These are phyloP conservation scores for Schizopygopsis malacanthus DNA, from an alignment of 2,797 vertebrate species.

Conservation along the genomic window DNA sequence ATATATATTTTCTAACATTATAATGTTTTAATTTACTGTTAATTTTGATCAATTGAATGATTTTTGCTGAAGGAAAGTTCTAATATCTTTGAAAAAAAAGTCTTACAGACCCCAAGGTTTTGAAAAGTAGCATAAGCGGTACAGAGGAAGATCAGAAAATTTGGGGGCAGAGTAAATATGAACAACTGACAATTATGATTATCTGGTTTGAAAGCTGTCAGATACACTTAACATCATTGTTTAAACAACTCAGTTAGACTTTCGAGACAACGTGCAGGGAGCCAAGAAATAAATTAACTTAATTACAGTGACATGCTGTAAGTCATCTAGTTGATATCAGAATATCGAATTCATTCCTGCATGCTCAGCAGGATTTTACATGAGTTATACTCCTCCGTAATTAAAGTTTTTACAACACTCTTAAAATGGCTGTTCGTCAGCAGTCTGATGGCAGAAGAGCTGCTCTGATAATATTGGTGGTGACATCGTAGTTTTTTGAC, in stretches of 20 bases:
- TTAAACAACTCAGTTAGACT: slow-evolving; percentile 2
- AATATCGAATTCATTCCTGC: background rate
- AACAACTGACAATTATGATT: background rate
- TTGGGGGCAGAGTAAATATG: background rate
- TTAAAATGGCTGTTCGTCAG: slow-evolving; percentile 1
- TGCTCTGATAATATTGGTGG: background rate
- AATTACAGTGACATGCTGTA: slow-evolving; percentile 29
- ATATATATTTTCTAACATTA: background rate
- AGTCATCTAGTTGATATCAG: slow-evolving; percentile 6
- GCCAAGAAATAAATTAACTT: slow-evolving; percentile 37
- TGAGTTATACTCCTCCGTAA: slow-evolving; percentile 6
- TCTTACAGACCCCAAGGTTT: background rate
- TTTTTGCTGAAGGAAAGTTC: background rate
- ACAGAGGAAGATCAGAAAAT: background rate
- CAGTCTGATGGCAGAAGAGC: slow-evolving; percentile 3
- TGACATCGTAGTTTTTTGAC: slow-evolving; percentile 5
- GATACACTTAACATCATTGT: background rate
- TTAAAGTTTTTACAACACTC: slow-evolving; percentile 18
- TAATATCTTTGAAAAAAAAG: background rate
- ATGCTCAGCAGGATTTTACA: slow-evolving; percentile 6
- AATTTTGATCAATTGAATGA: background rate
- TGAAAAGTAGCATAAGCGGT: background rate
- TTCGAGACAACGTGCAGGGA: slow-evolving; percentile 19
- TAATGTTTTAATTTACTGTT: background rate
- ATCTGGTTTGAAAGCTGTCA: slow-evolving; percentile 8